Evolutionary conservation across 2,888 invertebrate genomes (phyloP).

Genomic region (Drosophila antonietae): DNA sequence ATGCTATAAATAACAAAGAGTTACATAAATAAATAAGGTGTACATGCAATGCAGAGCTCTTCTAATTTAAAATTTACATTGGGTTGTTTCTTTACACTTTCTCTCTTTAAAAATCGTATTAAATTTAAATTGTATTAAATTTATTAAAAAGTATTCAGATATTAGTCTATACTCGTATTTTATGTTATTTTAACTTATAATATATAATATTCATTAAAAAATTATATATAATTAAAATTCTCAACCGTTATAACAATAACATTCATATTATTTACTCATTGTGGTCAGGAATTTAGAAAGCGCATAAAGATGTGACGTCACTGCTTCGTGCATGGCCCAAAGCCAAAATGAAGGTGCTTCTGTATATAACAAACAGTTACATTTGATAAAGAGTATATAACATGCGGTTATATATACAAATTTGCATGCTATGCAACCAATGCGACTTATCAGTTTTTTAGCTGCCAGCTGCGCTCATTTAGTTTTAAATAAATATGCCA

Average conservation of each 20-base stretch:
- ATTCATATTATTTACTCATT: background rate
- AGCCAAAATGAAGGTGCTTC: background rate
- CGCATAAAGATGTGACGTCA: slow-evolving; percentile 37
- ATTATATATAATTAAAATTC: background rate
- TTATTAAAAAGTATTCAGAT: too few relatives aligned
- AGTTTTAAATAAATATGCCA: slow-evolving; percentile 27
- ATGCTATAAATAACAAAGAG: slow-evolving; percentile 3
- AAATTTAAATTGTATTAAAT: too few relatives aligned
- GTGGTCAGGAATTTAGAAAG: slow-evolving; percentile 1
- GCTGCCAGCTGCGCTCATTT: slow-evolving; percentile 38
- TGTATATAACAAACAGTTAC: background rate
- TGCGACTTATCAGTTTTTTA: slow-evolving; percentile 2
- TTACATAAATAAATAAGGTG: slow-evolving; percentile 2
- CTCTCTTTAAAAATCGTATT: too few relatives aligned
- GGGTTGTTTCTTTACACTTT: too few relatives aligned
- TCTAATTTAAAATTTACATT: slow-evolving; percentile 16
- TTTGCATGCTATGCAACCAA: background rate
- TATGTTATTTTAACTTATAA: too few relatives aligned
- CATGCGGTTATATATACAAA: background rate
- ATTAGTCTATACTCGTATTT: too few relatives aligned
- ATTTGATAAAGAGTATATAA: background rate
- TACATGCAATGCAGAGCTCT: background rate
- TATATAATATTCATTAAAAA: too few relatives aligned
- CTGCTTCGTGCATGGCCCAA: background rate
- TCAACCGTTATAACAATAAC: background rate